These are phyloP conservation scores for Masticophis lateralis DNA, from an alignment of 2,797 vertebrate genomes.

Conservation along the genomic window DNA sequence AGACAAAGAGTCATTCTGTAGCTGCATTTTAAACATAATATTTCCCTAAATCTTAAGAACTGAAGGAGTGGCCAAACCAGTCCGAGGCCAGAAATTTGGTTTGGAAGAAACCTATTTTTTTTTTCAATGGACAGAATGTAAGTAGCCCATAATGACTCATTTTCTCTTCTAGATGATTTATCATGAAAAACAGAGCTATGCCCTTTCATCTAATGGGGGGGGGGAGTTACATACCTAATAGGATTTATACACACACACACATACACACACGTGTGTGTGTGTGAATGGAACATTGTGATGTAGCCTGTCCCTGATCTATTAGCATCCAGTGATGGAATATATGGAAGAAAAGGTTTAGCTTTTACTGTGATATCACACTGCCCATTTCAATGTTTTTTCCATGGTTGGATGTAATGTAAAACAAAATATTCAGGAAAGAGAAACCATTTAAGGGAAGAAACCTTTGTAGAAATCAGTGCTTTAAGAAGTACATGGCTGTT, in stretches of 20 bases:
- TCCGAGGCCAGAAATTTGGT: background rate
- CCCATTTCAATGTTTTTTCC: background rate
- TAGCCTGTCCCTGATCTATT: background rate
- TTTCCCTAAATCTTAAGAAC: background rate
- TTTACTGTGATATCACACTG: background rate
- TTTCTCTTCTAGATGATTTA: background rate
- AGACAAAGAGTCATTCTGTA: background rate
- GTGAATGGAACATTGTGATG: background rate
- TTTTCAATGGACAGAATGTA: background rate
- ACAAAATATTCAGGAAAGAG: background rate
- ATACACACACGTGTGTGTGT: background rate
- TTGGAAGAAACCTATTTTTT: background rate
- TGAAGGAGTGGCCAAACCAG: background rate
- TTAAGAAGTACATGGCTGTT: background rate
- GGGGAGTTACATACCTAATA: background rate
- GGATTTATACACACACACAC: background rate
- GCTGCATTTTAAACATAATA: background rate
- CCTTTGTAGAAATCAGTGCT: background rate
- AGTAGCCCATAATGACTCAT: background rate
- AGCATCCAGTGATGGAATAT: background rate
- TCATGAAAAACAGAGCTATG: background rate
- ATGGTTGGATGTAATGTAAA: background rate
- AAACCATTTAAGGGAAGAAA: background rate
- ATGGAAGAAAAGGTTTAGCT: background rate
- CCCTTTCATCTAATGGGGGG: background rate